Evolutionary conservation across 1,140 invertebrate species (phyloP).

Genomic region (Pteromalus puparum): DNA sequence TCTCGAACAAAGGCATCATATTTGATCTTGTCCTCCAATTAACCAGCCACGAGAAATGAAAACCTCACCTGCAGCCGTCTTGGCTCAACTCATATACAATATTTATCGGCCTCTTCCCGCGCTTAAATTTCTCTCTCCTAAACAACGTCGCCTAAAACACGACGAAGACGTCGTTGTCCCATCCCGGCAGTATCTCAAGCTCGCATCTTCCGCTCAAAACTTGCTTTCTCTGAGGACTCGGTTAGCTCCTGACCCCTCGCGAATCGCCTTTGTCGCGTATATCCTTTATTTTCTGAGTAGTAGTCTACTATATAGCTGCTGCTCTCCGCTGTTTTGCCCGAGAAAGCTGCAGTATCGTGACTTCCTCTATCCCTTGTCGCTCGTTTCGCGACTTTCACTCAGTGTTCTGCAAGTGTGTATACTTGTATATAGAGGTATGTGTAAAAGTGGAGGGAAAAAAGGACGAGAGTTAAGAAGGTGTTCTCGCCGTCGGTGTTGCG

Average conservation of each 20-base stretch:
- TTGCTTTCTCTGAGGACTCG: background rate
- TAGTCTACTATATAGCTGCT: background rate
- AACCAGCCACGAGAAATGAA: background rate
- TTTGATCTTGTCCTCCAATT: background rate
- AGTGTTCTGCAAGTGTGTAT: background rate
- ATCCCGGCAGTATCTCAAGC: background rate
- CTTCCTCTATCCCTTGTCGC: slow-evolving; percentile 8
- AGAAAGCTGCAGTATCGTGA: slow-evolving; percentile 3
- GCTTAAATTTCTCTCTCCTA: background rate
- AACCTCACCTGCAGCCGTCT: background rate
- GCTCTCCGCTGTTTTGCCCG: slow-evolving; percentile 3
- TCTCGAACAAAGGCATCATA: background rate
- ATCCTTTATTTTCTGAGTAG: background rate
- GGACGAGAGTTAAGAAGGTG: background rate
- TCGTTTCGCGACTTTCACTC: slow-evolving; percentile 13
- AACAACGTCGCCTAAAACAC: background rate
- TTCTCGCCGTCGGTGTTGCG: background rate
- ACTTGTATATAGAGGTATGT: background rate
- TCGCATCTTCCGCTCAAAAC: background rate
- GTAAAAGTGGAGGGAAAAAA: background rate
- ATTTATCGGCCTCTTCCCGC: background rate
- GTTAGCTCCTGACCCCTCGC: background rate
- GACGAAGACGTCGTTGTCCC: background rate
- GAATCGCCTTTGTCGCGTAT: background rate
- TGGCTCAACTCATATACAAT: too few species aligned